A percentile compares a stretch with the other conserved stretches of the same genome.
Conservation (phyloP, 2,888 invertebrate species). For the Coenonympha glycerion region DNA sequence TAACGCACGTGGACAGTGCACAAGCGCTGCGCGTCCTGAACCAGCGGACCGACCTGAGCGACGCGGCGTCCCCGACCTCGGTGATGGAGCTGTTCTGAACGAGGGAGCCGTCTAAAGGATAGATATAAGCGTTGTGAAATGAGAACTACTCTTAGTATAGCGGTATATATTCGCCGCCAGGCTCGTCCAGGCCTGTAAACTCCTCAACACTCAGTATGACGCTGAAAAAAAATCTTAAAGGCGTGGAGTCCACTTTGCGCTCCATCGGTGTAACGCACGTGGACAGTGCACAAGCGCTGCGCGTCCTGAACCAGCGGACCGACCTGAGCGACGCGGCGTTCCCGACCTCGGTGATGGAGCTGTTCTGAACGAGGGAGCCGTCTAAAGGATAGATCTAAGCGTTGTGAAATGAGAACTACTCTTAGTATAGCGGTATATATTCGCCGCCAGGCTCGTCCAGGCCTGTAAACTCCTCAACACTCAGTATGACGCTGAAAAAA, state of each 20-base stretch:
- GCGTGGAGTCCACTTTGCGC: too few relatives aligned
- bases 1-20: constrained; percentile 36
- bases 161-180: too few relatives aligned
- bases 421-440: too few relatives aligned
- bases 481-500: constrained; percentile 66
- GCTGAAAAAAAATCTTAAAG: constrained; percentile 38
- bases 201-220: constrained; percentile 81
- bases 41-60: constrained; percentile 60
- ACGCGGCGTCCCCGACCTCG: constrained; percentile 44
- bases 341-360: constrained; percentile 57
- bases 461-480: constrained; percentile 82
- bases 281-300: constrained; percentile 37
- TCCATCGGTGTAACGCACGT: constrained; percentile 38
- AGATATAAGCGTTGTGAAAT: too few relatives aligned
- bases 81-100: constrained; percentile 65
- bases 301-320: constrained; percentile 61
- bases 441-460: constrained; percentile 79
- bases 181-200: constrained; percentile 82
- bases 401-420: too few relatives aligned
- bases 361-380: constrained; percentile 60
- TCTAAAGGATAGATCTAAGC: too few relatives aligned
- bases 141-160: too few relatives aligned
- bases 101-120: constrained; percentile 52
- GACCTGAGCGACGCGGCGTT: constrained; percentile 49
- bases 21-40: constrained; percentile 53